phyloP scores from a whole-genome alignment of 2,797 vertebrate species.

The Euphonia xanthogaster region DNA sequence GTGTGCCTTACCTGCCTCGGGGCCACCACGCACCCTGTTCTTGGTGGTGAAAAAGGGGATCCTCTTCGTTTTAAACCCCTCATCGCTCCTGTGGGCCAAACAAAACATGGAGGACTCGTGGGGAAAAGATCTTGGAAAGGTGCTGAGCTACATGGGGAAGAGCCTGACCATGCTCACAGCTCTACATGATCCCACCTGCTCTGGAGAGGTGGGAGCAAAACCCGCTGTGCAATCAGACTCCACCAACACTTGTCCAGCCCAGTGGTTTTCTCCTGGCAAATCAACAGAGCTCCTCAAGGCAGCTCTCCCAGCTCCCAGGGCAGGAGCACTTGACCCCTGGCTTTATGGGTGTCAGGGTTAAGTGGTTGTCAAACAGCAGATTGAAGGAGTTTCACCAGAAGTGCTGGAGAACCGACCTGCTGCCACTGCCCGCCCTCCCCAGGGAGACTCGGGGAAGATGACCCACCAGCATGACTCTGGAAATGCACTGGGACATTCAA shows the following conservation, averaged over 20 bases:
- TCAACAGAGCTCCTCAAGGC: not conserved
- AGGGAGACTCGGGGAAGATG: not conserved
- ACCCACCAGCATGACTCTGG: not conserved
- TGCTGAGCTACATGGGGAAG: fast-evolving
- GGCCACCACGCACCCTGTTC: slow-evolving; percentile 82
- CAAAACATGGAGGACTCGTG: not conserved
- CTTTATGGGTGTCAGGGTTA: slow-evolving; percentile 33
- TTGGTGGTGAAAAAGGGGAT: slow-evolving; percentile 89
- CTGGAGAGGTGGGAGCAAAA: not conserved
- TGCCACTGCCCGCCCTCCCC: not conserved
- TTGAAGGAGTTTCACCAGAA: not conserved
- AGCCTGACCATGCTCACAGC: not conserved
- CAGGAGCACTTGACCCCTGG: not conserved
- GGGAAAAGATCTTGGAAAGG: not conserved
- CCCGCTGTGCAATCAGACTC: not conserved
- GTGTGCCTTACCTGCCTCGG: slow-evolving; percentile 82
- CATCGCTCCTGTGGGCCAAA: slow-evolving; percentile 78
- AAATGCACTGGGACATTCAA: not conserved
- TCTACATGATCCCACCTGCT: not conserved
- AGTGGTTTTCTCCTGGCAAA: not conserved
- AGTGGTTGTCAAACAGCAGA: slow-evolving; percentile 39
- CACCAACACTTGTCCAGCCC: not conserved
- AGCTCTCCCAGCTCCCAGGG: not conserved
- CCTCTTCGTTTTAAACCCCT: slow-evolving; percentile 82
- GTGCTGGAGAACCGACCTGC: not conserved